Evolutionary conservation across 2,113 vertebrate species (phyloP), one percentile per base, ranked within the genome.

Genomic region (Pterocles gutturalis): DNA sequence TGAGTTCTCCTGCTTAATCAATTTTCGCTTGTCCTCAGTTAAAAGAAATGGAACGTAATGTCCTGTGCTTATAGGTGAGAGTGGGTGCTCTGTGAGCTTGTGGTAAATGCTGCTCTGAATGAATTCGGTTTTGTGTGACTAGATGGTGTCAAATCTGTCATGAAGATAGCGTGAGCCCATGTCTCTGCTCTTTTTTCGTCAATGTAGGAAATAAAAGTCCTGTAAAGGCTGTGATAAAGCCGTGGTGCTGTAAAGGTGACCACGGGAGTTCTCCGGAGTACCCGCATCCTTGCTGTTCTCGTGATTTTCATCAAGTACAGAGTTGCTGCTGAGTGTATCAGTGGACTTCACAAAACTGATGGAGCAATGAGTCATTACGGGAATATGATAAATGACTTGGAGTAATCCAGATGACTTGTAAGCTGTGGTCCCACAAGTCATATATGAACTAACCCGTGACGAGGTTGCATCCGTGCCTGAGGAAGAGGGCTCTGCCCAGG

Each of bases 381-480:
- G 62, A 60, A 36, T 10, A 6, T 29, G 49, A 60, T 14, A 19
- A 80, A 72, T 31, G 54, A 7, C 34, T 43, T 22, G 11, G 72
- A 66, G 72, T 45, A 29, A 10, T 81, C 24, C 49, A n/a, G 54
- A 2, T 55, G 66, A 76, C 69, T 75, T 66, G 29, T 36, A 22
- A 76, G 18, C 26, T 41, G 34, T 38, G 51, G 26, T 58, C 55
- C 21, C 18, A 12, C 61, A 53, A 36, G 19, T 38, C 24, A 0
- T 2, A 1, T 11, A 33, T 43, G 67, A 36, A 76, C 14, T 22
- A 31, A 45, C 77, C 46, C 34, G 5, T 0, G 1, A 15, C 0
- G 0, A 48, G 60, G 31, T 33, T 28, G 38, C 7, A 2, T 5
- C 70, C 10, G 1, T 53, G 19, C 38, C 38, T 13, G 22, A 22